Evolutionary conservation across 53 echinoderm and acorn worm species (phyloP), one percentile per base, ranked within the genome.

Genomic region (Pentamera pediparva): DNA sequence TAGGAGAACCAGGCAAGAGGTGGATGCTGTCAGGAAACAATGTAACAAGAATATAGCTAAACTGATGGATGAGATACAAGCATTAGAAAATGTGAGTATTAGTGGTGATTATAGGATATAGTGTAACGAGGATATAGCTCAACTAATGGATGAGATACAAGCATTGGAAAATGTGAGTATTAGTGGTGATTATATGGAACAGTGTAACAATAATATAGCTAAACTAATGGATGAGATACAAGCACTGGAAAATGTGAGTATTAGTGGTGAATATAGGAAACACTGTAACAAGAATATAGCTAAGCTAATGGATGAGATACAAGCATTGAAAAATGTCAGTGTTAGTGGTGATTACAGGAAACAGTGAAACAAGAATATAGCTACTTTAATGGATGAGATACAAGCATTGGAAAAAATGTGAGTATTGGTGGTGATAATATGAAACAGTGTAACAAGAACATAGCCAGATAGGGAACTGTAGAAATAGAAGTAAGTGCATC

Each of bases 71-170:
- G 96, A 95, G 50, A 86, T 95, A 37, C 85, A 91, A 32, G 79
- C 83, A 12, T 48, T 95, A 29, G 96, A 95, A 80, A 95, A 75
- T 72, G 96, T 95, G 69, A 85, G 88, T n/a, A n/a, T n/a, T n/a
- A n/a, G n/a, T n/a, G 96, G 88, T 25, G 84, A 70, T 43, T 80
- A 91, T 39, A 82, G 91, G 61, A 91, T 85, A 53, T 91, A 95
- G 48, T 95, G 90, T 62, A 95, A 95, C 63, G 77, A 74, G 33
- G 91, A 95, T 53, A 95, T 95, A 9, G 85, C 82, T 13, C 87
- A 88, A 36, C 91, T 95, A 51, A 95, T 95, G 96, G 96, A 95
- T 27, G 96, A 95, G 50, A 86, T 95, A 37, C 85, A 91, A 32
- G 79, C 83, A 12, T 48, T 95, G 32, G 96, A 95, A 80, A 95